Evolutionary conservation across 2,797 vertebrate genomes (phyloP), one percentile per base, ranked within the genome.

Genomic region (Chaunax sp.): DNA sequence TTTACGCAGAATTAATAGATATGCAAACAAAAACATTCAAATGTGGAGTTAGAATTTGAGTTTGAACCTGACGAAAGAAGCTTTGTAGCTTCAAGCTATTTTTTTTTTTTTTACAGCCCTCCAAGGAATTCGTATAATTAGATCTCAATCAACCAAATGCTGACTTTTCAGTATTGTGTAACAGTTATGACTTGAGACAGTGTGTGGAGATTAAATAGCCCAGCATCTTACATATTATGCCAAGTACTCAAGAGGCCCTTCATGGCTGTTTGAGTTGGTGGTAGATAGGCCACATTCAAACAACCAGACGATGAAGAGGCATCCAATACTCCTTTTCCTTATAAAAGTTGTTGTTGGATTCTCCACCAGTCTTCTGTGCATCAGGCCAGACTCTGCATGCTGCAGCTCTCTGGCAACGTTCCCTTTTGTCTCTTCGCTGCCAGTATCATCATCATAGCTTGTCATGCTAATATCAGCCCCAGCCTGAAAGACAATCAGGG

Each of bases 201-300:
- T 71, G 65, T 49, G 49, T 46, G 38, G 64, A 83, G 80, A 84
- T 83, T n/a, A 74, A 88, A 78, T 83, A 74, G 77, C 81, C 77
- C 75, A 57, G 75, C 81, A 80, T 70, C 62, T 78, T 66, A 63
- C 74, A 72, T 71, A 47, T 87, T 87, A 86, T 80, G 78, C 69
- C 73, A 83, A 87, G 69, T 65, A 66, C 64, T 85, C 53, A 71
- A 87, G 72, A 72, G 85, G 73, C 78, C 72, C 86, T 86, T 88
- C 55, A 64, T 78, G 70, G 64, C 55, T 72, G 65, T 80, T 77
- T 71, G 64, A 82, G 72, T 73, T 65, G 54, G 28, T 56, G 57
- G 47, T 65, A 15, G 62, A 66, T 55, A 6, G 64, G 30, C 55
- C 33, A 23, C 2, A 37, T 58, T 81, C 60, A 58, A 8, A 59